These are phyloP conservation scores for Elaphurus davidianus DNA, from an alignment of 2,113 vertebrate genomes.

Conservation along the genomic window DNA sequence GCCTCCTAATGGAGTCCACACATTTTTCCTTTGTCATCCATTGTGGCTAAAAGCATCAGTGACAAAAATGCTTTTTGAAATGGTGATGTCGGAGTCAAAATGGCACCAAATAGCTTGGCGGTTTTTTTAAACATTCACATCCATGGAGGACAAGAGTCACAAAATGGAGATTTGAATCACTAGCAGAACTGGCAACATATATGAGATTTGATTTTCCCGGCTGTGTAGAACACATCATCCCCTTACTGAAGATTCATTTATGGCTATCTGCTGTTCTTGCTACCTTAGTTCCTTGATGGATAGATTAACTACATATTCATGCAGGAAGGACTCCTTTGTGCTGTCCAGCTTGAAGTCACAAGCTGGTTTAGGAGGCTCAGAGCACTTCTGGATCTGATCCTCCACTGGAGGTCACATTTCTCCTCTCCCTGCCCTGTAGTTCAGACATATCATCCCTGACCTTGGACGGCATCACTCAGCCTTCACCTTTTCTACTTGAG, in stretches of 20 bases:
- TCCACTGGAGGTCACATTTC: neutral
- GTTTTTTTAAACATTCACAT: neutral
- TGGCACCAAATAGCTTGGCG: neutral
- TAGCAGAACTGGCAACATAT: neutral
- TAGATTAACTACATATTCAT: neutral
- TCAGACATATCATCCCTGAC: neutral
- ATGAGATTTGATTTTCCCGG: neutral
- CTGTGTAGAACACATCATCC: neutral
- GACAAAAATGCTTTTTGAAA: conserved; percentile 18
- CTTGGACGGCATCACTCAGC: neutral
- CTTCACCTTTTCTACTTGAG: neutral
- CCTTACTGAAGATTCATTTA: neutral
- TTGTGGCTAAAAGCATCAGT: neutral
- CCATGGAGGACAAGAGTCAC: neutral
- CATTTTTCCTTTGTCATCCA: neutral
- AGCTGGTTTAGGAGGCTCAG: neutral
- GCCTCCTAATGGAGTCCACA: neutral
- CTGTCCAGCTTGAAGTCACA: neutral
- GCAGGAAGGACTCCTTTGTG: neutral
- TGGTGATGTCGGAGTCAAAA: neutral
- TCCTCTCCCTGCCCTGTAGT: neutral
- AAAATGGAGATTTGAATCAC: neutral
- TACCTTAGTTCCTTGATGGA: neutral
- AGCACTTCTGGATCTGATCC: neutral
- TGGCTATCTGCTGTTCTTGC: neutral